phyloP scores from a whole-genome alignment of 1,140 invertebrate species.

The Plodia interpunctella region DNA sequence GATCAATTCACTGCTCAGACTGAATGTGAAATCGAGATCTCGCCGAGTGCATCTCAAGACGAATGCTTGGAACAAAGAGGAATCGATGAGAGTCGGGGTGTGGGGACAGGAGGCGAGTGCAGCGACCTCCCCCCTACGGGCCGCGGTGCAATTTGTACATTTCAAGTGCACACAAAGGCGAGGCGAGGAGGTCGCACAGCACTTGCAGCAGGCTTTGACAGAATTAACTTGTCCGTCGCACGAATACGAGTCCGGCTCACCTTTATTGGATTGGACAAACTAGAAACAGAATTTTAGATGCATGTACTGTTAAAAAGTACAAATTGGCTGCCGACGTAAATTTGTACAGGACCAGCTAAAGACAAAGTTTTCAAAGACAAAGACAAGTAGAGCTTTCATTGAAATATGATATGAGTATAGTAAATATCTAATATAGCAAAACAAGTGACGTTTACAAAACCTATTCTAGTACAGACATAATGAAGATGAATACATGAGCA shows the following conservation, averaged over 20 bases:
- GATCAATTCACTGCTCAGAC: conserved; percentile 50
- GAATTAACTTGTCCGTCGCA: conserved; percentile 72
- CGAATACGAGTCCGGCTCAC: conserved; percentile 47
- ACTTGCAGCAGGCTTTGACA: conserved; percentile 62
- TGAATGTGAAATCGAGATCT: conserved; percentile 68
- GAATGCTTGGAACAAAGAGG: conserved; percentile 68
- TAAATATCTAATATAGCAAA: too few species aligned
- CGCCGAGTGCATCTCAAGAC: conserved; percentile 65
- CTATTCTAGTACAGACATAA: too few species aligned
- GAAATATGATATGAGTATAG: too few species aligned
- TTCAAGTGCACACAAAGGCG: conserved; percentile 74
- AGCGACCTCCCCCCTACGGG: conserved; percentile 53
- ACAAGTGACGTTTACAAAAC: too few species aligned
- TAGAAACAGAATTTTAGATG: conserved; percentile 30
- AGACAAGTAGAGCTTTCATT: too few species aligned
- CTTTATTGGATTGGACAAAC: conserved; percentile 55
- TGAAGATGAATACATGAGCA: neutral
- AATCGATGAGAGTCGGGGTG: conserved; percentile 61
- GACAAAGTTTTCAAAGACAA: conserved; percentile 14
- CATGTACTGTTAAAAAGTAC: conserved; percentile 13
- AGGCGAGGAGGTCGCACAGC: conserved; percentile 57
- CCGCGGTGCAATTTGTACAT: conserved; percentile 74
- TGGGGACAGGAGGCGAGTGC: conserved; percentile 48
- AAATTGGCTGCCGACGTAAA: conserved; percentile 20
- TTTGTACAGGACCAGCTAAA: conserved; percentile 41